Percentiles rank a stretch among this genome's conserved stretches.
phyloP scores from a whole-genome alignment of 2,797 vertebrate species.

The Gadopsis marmoratus region DNA sequence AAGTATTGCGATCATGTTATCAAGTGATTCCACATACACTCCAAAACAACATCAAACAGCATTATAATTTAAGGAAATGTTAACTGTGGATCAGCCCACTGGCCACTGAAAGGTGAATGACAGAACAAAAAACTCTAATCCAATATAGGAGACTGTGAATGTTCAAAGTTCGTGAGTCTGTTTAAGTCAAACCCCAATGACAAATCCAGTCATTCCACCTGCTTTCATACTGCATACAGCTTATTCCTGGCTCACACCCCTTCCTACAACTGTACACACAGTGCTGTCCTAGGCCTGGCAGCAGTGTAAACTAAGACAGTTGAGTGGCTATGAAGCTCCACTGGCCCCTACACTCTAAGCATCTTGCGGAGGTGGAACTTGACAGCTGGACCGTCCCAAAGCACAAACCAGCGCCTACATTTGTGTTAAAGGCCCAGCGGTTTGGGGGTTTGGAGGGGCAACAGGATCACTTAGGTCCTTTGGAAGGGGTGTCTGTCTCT shows the following conservation, averaged over 20 bases:
- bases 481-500: constrained; percentile 92
- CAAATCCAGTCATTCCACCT: constrained; percentile 67
- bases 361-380: constrained; percentile 57
- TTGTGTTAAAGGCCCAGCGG: constrained; percentile 31
- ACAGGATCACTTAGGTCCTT: constrained; percentile 91
- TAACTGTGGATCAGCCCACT: constrained; percentile 59
- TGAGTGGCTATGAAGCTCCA: constrained; percentile 64
- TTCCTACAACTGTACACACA: constrained; percentile 64
- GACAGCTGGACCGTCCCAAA: constrained; percentile 45
- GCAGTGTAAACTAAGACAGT: constrained; percentile 82
- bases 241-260: constrained; percentile 79
- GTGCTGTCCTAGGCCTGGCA: constrained; percentile 68
- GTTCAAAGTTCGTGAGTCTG: constrained; percentile 62
- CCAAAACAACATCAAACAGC: constrained; percentile 67
- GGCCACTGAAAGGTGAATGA: constrained; percentile 48
- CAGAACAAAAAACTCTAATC: constrained; percentile 40
- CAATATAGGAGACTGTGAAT: constrained; percentile 66
- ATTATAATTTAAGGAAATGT: constrained; percentile 76
- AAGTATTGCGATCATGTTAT: constrained; percentile 59
- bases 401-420: constrained; percentile 51
- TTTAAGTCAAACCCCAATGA: constrained; percentile 59
- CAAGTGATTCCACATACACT: constrained; percentile 62
- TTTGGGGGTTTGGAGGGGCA: constrained; percentile 35
- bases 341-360: constrained; percentile 55
- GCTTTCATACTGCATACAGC: constrained; percentile 76